Evolutionary conservation across 2,797 vertebrate species (phyloP).

Genomic region (Chaunax sp.): DNA sequence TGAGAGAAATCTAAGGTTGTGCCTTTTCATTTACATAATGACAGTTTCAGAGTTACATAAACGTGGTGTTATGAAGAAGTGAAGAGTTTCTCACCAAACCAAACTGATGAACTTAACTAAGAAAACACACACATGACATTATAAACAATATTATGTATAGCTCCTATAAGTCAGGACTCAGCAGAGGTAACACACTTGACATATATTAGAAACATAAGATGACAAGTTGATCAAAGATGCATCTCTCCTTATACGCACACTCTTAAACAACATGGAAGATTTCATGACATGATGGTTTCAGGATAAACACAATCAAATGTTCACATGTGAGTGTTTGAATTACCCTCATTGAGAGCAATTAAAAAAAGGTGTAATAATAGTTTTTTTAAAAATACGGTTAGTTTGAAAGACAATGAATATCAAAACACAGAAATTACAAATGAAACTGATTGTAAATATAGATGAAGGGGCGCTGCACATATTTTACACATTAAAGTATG

Average conservation of each 20-base stretch:
- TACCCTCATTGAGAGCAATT: background rate
- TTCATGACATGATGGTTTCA: background rate
- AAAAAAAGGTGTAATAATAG: background rate
- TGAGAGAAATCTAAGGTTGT: no score
- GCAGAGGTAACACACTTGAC: background rate
- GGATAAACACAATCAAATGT: background rate
- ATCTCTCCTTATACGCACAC: background rate
- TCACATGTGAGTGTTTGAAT: background rate
- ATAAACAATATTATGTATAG: no score
- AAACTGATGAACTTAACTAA: background rate
- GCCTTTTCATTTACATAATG: slow-evolving; percentile 1
- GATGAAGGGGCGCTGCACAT: background rate
- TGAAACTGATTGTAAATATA: background rate
- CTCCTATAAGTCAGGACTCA: background rate
- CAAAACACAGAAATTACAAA: background rate
- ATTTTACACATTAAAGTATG: background rate
- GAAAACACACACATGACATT: background rate
- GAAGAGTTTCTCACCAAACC: background rate
- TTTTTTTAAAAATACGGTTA: background rate
- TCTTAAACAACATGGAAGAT: background rate
- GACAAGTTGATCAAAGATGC: slow-evolving; percentile 10
- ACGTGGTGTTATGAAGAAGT: background rate
- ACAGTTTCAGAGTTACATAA: slow-evolving; percentile 10
- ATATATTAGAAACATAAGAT: slow-evolving; percentile 2
- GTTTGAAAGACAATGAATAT: background rate